Conservation (phyloP, 1,140 invertebrate species). For the Eumaeus atala region DNA sequence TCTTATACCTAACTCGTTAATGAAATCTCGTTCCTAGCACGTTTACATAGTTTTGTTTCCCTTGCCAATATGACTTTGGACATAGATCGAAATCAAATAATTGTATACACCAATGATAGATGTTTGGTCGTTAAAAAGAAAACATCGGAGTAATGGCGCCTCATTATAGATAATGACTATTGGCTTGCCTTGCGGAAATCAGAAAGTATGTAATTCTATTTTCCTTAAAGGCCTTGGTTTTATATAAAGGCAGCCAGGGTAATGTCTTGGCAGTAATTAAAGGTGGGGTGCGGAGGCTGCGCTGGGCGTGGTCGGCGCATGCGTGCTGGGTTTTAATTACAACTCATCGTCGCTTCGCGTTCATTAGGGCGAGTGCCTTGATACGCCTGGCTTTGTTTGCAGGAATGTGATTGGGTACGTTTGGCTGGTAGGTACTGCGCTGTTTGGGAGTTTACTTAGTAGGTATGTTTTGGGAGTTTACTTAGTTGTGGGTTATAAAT, state of each 20-base stretch:
- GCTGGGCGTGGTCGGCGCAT: conserved; percentile 64
- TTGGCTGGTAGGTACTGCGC: conserved; percentile 22
- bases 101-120: conserved; percentile 2
- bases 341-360: conserved; percentile 58
- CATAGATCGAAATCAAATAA: conserved; percentile 1
- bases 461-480: neutral
- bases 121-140: conserved; percentile 2
- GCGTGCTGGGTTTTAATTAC: conserved; percentile 62
- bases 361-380: conserved; percentile 48
- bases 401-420: conserved; percentile 24
- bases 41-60: no score
- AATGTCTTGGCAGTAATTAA: conserved; percentile 72
- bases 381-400: conserved; percentile 28
- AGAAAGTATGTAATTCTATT: conserved; percentile 17
- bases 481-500: neutral
- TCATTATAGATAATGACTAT: conserved; percentile 5
- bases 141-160: conserved; percentile 6
- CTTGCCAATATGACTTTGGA: no score
- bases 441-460: neutral
- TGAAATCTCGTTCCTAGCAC: no score
- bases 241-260: conserved; percentile 59
- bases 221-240: conserved; percentile 29
- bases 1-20: no score
- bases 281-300: conserved; percentile 49
- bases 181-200: conserved; percentile 1